These are phyloP conservation scores for Lepus oiostolus DNA, from an alignment of 2,797 vertebrate species.

Conservation along the genomic window DNA sequence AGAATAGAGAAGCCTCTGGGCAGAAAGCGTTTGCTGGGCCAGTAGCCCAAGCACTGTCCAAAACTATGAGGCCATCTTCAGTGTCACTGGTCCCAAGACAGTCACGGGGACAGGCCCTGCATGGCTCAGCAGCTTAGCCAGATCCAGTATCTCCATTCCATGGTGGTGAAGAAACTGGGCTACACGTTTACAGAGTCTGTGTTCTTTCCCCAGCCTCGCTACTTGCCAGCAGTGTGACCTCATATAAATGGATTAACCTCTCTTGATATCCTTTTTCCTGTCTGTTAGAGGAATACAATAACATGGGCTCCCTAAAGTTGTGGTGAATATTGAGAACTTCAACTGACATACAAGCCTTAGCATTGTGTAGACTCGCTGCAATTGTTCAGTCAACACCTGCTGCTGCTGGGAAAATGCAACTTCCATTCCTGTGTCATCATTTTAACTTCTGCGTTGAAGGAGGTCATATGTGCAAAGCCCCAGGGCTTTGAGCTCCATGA, in stretches of 20 bases:
- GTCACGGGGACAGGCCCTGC: background rate
- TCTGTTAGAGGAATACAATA: background rate
- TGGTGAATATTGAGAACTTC: background rate
- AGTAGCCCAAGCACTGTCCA: background rate
- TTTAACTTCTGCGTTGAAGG: background rate
- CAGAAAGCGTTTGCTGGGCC: background rate
- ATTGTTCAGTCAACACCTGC: background rate
- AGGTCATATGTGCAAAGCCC: background rate
- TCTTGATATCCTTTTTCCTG: background rate
- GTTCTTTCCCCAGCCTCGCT: background rate
- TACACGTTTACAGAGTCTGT: rapidly evolving
- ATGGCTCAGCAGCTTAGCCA: background rate
- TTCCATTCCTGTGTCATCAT: background rate
- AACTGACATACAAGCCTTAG: background rate
- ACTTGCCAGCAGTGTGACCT: background rate
- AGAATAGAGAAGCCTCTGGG: background rate
- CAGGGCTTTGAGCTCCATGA: background rate
- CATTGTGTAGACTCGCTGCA: background rate
- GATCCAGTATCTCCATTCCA: background rate
- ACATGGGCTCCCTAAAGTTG: background rate
- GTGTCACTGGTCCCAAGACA: background rate
- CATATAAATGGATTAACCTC: background rate
- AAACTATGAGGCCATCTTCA: background rate
- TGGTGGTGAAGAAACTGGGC: background rate
- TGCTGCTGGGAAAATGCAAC: background rate